Conservation (phyloP, 2,113 vertebrate genomes). For the Andinoacara biseriatus region DNA sequence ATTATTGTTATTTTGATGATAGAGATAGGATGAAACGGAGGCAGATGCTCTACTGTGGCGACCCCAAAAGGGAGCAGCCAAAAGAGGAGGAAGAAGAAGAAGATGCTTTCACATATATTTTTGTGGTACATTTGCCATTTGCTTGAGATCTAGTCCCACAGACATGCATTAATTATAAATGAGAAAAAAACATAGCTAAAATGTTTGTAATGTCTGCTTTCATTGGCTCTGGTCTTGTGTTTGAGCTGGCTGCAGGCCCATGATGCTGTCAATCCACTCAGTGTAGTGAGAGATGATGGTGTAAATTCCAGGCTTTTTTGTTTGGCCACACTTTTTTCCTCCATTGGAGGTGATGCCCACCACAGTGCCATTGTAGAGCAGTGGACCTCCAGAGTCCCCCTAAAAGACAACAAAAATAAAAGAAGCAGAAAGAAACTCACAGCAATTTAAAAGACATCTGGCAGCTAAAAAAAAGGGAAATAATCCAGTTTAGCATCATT, state of each 20-base stretch:
- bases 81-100: background rate
- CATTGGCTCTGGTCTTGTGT: background rate
- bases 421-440: background rate
- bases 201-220: background rate
- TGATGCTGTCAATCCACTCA: constrained; percentile 78
- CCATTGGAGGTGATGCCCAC: constrained; percentile 89
- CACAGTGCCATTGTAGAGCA: constrained; percentile 68
- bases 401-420: background rate
- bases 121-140: background rate
- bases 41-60: background rate
- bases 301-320: constrained; percentile 85
- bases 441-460: background rate
- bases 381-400: constrained; percentile 75
- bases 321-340: constrained; percentile 83
- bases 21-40: background rate
- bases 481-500: background rate
- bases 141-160: background rate
- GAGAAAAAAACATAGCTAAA: background rate
- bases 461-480: too few species aligned
- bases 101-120: background rate
- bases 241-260: constrained; percentile 33
- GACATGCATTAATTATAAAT: background rate
- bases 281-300: constrained; percentile 85
- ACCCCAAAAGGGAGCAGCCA: background rate
- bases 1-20: background rate